Conservation (phyloP, 2,888 invertebrate genomes). For the Xestoiulus laeticollis region DNA sequence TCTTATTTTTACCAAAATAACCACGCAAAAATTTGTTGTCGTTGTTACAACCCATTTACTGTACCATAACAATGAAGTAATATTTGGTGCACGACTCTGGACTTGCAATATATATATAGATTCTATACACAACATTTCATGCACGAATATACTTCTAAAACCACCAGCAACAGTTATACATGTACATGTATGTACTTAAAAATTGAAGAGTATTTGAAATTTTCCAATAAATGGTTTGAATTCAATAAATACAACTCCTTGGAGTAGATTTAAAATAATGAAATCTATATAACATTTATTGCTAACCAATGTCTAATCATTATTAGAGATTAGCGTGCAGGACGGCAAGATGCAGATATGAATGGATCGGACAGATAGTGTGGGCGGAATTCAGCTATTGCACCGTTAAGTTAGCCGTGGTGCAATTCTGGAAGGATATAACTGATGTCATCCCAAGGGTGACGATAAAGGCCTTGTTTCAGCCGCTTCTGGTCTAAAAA, state of each 20-base stretch:
- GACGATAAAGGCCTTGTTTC: constrained; percentile 98
- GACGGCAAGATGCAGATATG: constrained; percentile 47
- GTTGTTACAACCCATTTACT: constrained; percentile 23
- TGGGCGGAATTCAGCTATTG: constrained; percentile 15
- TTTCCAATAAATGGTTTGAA: neutral
- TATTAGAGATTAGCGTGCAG: constrained; percentile 45
- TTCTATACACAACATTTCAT: constrained; percentile 31
- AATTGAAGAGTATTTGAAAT: constrained; percentile 28
- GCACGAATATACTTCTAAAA: constrained; percentile 28
- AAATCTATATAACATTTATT: constrained; percentile 28
- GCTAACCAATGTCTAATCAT: constrained; percentile 28
- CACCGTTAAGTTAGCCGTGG: constrained; percentile 50
- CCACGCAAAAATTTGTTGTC: neutral
- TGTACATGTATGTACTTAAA: neutral
- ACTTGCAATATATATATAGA: constrained; percentile 34
- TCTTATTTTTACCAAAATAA: neutral
- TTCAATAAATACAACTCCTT: constrained; percentile 10
- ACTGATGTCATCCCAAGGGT: constrained; percentile 99
- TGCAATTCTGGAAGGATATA: constrained; percentile 78
- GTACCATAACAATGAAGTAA: constrained; percentile 27
- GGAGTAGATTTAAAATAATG: constrained; percentile 36
- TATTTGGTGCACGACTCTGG: neutral
- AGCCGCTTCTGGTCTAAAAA: constrained; percentile 98
- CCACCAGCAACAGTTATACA: constrained; percentile 35
- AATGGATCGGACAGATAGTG: constrained; percentile 30